These are phyloP conservation scores for Amblyraja radiata DNA, from an alignment of 2,797 vertebrate genomes.

Conservation along the genomic window DNA sequence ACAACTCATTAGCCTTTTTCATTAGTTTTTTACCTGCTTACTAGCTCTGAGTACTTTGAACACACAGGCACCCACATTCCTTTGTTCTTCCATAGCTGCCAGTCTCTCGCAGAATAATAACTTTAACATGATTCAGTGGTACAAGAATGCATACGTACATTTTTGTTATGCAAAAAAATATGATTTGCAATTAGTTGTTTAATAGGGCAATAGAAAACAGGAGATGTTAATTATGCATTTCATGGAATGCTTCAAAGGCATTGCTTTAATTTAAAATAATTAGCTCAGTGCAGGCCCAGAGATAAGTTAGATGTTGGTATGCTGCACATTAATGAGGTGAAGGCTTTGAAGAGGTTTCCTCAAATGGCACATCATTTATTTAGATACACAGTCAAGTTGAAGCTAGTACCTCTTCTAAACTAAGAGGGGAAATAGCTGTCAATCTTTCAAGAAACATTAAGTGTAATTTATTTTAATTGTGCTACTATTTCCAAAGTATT, in stretches of 20 bases:
- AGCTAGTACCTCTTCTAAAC: neutral
- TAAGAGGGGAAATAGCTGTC: neutral
- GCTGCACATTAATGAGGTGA: constrained; percentile 24
- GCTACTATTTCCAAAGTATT: neutral
- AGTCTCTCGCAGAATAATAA: neutral
- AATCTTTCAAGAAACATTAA: neutral
- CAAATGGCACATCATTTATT: neutral
- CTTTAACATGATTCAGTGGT: neutral
- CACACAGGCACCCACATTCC: neutral
- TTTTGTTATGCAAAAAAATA: constrained; percentile 41
- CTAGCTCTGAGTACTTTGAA: neutral
- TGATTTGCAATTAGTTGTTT: constrained; percentile 51
- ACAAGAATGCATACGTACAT: constrained; percentile 29
- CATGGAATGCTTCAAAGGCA: constrained; percentile 48
- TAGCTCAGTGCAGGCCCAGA: constrained; percentile 39
- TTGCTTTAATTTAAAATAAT: constrained; percentile 49
- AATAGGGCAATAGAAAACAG: constrained; percentile 40
- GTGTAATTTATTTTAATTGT: neutral
- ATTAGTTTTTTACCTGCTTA: too few species aligned
- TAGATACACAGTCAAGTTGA: neutral
- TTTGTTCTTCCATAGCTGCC: neutral
- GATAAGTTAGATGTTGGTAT: constrained; percentile 25
- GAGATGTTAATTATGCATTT: constrained; percentile 50
- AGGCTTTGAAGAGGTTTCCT: constrained; percentile 21
- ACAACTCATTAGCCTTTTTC: neutral